Evolutionary conservation across 2,888 invertebrate genomes (phyloP), one percentile per base, ranked within the genome.

Genomic region (Chydorus sphaericus): DNA sequence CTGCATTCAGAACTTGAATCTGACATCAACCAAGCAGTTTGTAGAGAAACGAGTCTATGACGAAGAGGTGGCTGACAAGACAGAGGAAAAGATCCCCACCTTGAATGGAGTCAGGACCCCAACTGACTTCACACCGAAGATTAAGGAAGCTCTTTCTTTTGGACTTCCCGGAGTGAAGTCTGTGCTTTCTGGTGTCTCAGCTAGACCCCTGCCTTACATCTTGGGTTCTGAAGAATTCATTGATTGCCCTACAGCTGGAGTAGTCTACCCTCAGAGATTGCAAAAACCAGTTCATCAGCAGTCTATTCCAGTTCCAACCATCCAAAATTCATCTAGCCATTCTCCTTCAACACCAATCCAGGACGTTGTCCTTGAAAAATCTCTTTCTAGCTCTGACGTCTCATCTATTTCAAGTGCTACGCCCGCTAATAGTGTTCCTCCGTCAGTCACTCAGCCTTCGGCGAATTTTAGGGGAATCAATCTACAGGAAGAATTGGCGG

Each of bases 11-110:
- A 33, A 20, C 28, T 29, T 55, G n/a, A 31, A 55, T 30, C 29
- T 55, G 16, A 48, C 49, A 33, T 30, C 55, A 3, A 55, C 48
- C 3, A 55, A 48, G 14, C 55, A 55, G 31, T 55, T 49, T 18
- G 33, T 49, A 20, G 55, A 55, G 23, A 55, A 49, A 28, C 16
- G 55, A 33, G 55, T 55, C 3, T 55, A 55, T 48, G 55, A 55
- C 23, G 55, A 55, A 16, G 55, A 55, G 28, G 20, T 49, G 16
- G 10, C 48, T 1, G 26, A 36, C 28, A 28, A 48, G 31, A 26
- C 14, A 7, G 31, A 37, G 14, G 31, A 31, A 33, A 16, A 30
- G 10, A 6, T 29, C 14, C 7, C 20, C 7, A n/a, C 16, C n/a
- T 20, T 14, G 5, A 29, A 28, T 14, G 18, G 18, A n/a, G 31